A percentile compares a stretch with the other conserved stretches of the same genome.
phyloP scores from a whole-genome alignment of 2,797 vertebrate species.

The Carcharodon carcharias region DNA sequence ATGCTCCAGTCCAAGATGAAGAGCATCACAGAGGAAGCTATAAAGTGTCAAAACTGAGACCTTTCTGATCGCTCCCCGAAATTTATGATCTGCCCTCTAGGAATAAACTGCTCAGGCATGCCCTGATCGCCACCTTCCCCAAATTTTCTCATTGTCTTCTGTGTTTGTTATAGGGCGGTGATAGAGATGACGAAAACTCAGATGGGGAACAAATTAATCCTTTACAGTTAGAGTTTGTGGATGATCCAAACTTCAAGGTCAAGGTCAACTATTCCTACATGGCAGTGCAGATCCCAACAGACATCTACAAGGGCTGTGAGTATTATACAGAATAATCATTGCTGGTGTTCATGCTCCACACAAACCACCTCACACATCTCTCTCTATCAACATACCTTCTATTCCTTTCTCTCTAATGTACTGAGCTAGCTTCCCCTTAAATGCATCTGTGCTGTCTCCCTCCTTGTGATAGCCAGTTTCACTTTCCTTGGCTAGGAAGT shows the following conservation, averaged over 20 bases:
- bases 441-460: neutral
- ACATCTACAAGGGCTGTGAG: slow-evolving; percentile 99
- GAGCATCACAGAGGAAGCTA: neutral
- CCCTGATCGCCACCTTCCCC: neutral
- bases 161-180: slow-evolving; percentile 63
- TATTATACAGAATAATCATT: slow-evolving; percentile 41
- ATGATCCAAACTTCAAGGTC: slow-evolving; percentile 89
- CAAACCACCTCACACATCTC: too few relatives aligned
- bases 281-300: slow-evolving; percentile 95
- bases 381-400: neutral
- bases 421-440: neutral
- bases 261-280: slow-evolving; percentile 96
- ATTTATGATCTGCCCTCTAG: neutral
- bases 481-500: neutral
- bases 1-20: neutral
- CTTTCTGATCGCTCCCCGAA: neutral
- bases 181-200: slow-evolving; percentile 75
- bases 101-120: neutral
- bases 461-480: neutral
- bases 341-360: neutral
- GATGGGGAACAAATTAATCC: slow-evolving; percentile 68
- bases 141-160: neutral
- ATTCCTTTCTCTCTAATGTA: neutral
- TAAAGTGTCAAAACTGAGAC: neutral
- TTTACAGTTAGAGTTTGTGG: slow-evolving; percentile 83